phyloP scores from a whole-genome alignment of 2,888 invertebrate species.

The Andrena bucephala region DNA sequence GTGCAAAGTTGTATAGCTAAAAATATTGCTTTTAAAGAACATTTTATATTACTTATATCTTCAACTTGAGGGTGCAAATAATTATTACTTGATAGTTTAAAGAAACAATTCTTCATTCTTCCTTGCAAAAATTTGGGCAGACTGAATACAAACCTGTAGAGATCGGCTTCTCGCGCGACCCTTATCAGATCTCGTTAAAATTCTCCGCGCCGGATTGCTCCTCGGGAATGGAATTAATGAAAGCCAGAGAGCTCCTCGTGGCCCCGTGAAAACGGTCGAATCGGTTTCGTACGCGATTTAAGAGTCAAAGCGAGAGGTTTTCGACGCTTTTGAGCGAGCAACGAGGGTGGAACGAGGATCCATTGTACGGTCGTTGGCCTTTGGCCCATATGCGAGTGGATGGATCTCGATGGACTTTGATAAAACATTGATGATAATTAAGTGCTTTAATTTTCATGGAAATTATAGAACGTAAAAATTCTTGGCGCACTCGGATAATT shows the following conservation, averaged over 20 bases:
- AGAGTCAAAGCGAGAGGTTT: neutral
- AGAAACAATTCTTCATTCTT: no score
- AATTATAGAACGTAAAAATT: neutral
- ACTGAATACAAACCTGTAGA: no score
- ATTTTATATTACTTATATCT: no score
- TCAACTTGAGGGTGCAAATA: no score
- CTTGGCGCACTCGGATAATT: neutral
- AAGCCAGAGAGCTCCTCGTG: constrained; percentile 4
- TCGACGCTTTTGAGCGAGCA: neutral
- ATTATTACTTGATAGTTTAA: no score
- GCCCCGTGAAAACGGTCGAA: constrained; percentile 9
- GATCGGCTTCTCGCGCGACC: no score
- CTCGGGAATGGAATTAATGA: constrained; percentile 37
- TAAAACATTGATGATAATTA: neutral
- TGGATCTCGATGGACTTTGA: neutral
- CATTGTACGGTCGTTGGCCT: neutral
- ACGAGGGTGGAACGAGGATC: neutral
- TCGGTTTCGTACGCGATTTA: constrained; percentile 26
- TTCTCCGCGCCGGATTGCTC: constrained; percentile 12
- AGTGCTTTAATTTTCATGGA: neutral
- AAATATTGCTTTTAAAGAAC: no score
- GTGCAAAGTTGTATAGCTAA: neutral
- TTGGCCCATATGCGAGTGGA: neutral
- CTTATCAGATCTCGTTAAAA: neutral
- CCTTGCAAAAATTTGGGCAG: no score